A percentile compares a stretch with the other conserved stretches of the same genome.
Conservation (phyloP, 2,888 invertebrate species). For the Papilio elwesi region DNA sequence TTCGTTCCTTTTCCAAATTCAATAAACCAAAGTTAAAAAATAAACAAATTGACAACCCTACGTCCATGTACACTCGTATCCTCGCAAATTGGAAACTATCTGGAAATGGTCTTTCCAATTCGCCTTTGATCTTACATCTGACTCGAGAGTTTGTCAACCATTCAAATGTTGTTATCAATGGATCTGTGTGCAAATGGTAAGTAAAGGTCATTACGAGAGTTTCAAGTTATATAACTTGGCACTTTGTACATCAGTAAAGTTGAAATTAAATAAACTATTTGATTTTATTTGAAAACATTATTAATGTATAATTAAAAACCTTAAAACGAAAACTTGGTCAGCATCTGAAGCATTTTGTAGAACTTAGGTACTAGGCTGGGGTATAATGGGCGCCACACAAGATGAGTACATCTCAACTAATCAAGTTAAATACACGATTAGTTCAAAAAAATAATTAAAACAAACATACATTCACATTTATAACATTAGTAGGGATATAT, state of each 20-base stretch:
- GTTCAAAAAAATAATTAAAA: too few species aligned
- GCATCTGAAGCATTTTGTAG: too few species aligned
- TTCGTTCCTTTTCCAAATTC: neutral
- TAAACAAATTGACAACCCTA: constrained; percentile 13
- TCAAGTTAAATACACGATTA: too few species aligned
- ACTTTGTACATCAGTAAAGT: neutral
- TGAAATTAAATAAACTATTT: neutral
- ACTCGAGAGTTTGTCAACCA: constrained; percentile 19
- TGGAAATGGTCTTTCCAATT: constrained; percentile 29
- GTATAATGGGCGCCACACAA: too few species aligned
- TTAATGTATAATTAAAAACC: too few species aligned
- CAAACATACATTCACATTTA: too few species aligned
- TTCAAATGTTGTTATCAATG: constrained; percentile 29
- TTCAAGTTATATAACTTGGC: constrained; percentile 1
- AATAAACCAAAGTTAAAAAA: neutral
- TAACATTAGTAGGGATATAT: too few species aligned
- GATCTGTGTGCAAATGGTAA: constrained; percentile 2
- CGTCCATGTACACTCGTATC: constrained; percentile 33
- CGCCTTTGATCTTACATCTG: constrained; percentile 38
- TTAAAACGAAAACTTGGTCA: too few species aligned
- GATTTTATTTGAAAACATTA: too few species aligned
- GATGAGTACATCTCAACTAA: too few species aligned
- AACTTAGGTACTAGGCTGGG: too few species aligned
- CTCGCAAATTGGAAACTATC: constrained; percentile 43
- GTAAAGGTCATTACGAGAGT: neutral